Percentiles rank a stretch among this genome's conserved stretches.
Evolutionary conservation across 2,113 vertebrate species (phyloP).

Genomic region (Chinchilla lanigera): DNA sequence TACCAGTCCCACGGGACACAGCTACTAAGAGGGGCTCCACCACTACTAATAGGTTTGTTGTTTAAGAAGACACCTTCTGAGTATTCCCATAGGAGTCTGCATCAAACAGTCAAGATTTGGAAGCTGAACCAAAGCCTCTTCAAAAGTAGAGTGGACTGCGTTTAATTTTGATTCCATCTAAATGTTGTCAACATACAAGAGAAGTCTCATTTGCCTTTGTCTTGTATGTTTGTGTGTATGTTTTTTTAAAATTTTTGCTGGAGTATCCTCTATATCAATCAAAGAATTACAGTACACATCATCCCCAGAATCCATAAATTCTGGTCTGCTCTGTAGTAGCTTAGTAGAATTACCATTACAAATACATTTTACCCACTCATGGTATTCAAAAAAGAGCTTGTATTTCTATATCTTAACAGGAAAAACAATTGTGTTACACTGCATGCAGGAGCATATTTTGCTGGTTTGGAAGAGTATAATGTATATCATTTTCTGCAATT

Average conservation of each 20-base stretch:
- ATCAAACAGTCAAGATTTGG: not conserved
- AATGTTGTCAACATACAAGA: constrained; percentile 89
- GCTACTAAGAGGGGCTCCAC: constrained; percentile 96
- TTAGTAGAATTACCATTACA: constrained; percentile 77
- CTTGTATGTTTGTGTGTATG: constrained; percentile 87
- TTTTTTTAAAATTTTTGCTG: too few species aligned
- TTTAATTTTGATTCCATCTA: constrained; percentile 90
- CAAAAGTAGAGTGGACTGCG: constrained; percentile 86
- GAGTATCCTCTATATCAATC: not conserved
- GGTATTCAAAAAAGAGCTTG: constrained; percentile 84
- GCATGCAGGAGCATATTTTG: constrained; percentile 87
- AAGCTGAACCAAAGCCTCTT: not conserved
- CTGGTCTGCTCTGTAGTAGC: constrained; percentile 86
- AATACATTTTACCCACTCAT: constrained; percentile 81
- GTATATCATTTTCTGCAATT: constrained; percentile 89
- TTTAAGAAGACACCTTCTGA: constrained; percentile 87
- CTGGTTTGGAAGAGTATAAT: constrained; percentile 89
- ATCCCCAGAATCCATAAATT: constrained; percentile 32
- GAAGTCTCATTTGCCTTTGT: constrained; percentile 89
- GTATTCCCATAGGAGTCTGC: not conserved
- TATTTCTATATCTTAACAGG: constrained; percentile 81
- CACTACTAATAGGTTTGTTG: constrained; percentile 96
- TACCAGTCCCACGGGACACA: constrained; percentile 97
- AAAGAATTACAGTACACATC: not conserved
- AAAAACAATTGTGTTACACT: constrained; percentile 85